These are phyloP conservation scores for Scaptomyza parva DNA, from an alignment of 2,888 invertebrate species.

Conservation along the genomic window DNA sequence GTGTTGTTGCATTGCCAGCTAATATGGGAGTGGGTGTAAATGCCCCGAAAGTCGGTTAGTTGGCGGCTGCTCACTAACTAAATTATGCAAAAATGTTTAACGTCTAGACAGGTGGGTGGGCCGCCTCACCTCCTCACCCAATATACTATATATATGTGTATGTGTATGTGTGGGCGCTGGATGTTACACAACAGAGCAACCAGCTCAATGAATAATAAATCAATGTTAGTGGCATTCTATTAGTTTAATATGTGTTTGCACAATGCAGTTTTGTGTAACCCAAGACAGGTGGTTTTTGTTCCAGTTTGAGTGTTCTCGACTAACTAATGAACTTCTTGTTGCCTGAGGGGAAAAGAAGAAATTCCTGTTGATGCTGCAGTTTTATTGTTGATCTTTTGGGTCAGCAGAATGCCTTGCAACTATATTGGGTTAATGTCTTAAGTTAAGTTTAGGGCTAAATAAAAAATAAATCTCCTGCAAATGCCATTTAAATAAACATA, in stretches of 20 bases:
- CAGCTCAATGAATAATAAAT: slow-evolving; percentile 43
- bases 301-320: not conserved
- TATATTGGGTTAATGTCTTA: not conserved
- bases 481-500: too few species aligned
- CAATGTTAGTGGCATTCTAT: slow-evolving; percentile 25
- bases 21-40: slow-evolving; percentile 65
- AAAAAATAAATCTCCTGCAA: not conserved
- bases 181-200: slow-evolving; percentile 43
- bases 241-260: slow-evolving; percentile 14
- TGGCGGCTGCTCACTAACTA: slow-evolving; percentile 44
- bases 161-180: slow-evolving; percentile 12
- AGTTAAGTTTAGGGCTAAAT: not conserved
- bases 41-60: slow-evolving; percentile 39
- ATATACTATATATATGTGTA: too few species aligned
- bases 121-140: slow-evolving; percentile 25
- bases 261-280: not conserved
- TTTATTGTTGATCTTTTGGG: not conserved
- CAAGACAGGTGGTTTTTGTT: not conserved
- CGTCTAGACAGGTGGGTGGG: slow-evolving; percentile 53
- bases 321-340: not conserved
- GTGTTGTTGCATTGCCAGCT: slow-evolving; percentile 46
- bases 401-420: not conserved
- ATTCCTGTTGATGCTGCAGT: too few species aligned
- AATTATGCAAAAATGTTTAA: slow-evolving; percentile 67
- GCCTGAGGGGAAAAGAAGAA: too few species aligned